phyloP scores from a whole-genome alignment of 2,797 vertebrate genomes.

The Enteromius anoplus region DNA sequence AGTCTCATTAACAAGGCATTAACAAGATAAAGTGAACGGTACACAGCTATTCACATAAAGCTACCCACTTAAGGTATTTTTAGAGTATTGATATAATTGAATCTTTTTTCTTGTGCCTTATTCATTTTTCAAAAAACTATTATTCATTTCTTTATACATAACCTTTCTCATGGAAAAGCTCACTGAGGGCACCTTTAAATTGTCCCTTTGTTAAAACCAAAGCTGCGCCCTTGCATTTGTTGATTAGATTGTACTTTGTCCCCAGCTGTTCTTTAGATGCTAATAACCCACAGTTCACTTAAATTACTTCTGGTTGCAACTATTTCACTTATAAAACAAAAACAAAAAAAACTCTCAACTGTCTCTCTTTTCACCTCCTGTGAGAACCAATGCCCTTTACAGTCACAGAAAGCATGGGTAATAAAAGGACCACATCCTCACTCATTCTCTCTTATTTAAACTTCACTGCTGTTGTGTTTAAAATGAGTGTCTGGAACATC shows the following conservation, averaged over 20 bases:
- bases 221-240: not conserved
- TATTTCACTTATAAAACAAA: slow-evolving; percentile 7
- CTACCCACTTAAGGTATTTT: not conserved
- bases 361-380: not conserved
- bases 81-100: not conserved
- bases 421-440: slow-evolving; percentile 7
- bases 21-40: not conserved
- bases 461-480: slow-evolving; percentile 17
- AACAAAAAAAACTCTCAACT: not conserved
- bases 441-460: slow-evolving; percentile 28
- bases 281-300: slow-evolving; percentile 20
- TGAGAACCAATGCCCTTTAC: not conserved
- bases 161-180: not conserved
- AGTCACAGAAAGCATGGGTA: not conserved
- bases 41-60: not conserved
- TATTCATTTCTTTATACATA: not conserved
- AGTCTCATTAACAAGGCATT: too few relatives aligned
- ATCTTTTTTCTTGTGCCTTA: not conserved
- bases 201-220: slow-evolving; percentile 2
- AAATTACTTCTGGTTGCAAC: slow-evolving; percentile 16
- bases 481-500: slow-evolving; percentile 45
- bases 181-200: not conserved
- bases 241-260: not conserved
- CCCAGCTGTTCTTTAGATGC: slow-evolving; percentile 23
- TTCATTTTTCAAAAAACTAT: not conserved